Base-by-base conservation (phyloP, 2,797 vertebrate species). In the Buceros bicornis region DNA sequence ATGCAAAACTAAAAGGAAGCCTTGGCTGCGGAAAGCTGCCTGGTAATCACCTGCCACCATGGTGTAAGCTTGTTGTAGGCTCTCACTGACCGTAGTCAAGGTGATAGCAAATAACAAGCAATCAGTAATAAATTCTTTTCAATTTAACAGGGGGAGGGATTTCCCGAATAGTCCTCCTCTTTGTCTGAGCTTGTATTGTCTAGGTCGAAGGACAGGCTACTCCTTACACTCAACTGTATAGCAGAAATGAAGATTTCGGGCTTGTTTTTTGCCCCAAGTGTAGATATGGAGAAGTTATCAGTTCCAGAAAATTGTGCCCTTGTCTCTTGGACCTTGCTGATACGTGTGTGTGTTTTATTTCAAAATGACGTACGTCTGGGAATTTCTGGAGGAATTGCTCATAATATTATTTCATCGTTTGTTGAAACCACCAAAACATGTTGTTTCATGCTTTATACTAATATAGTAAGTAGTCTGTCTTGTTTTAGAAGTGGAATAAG, bases 401-500 rank as follows among this genome's bases (percentile, higher is more conserved):
- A 22, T 43, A 45, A 48, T 80, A 47, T 53, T 0, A 3, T 62
- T 87, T 77, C 31, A 78, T 61, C 3, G 1, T 65, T 94, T 65
- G n/a, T 57, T 87, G 78, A 85, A 92, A 58, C 19, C 40, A 81
- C 50, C 60, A 81, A 93, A 90, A 54, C 0, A 0, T 74, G 40
- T 31, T 82, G 22, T 80, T 92, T 74, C 31, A 8, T 78, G 42
- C 29, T 82, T 86, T 71, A 35, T 81, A 64, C 87, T 74, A 69
- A 54, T 54, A 47, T 16, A 71, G 21, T 69, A 90, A 77, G 56
- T 4, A 1, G 9, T 25, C 10, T 85, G 26, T 61, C 57, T 74
- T 69, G 53, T 74, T 94, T 93, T 53, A 60, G 61, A 88, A 86
- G 82, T 80, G 20, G 57, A 91, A 66, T 60, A 83, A 87, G 31